Conservation (phyloP, 2,797 vertebrate species). For the Intellagama lesueurii region DNA sequence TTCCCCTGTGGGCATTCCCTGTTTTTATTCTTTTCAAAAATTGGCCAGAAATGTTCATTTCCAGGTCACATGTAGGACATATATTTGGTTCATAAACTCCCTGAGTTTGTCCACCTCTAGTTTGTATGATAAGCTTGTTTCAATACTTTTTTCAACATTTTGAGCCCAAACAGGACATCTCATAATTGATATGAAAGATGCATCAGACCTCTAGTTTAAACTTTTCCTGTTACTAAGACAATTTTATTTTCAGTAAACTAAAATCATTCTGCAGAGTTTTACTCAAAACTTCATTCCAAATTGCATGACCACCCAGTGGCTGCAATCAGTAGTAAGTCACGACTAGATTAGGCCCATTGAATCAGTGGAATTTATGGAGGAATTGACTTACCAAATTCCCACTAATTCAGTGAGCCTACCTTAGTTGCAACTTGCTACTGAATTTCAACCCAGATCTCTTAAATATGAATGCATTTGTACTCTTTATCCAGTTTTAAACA, state of each 20-base stretch:
- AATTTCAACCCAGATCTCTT: neutral
- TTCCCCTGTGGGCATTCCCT: too few relatives aligned
- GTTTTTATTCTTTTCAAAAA: too few relatives aligned
- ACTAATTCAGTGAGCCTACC: too few relatives aligned
- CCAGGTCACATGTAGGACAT: too few relatives aligned
- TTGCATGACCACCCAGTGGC: neutral
- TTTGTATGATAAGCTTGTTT: neutral
- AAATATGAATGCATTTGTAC: neutral
- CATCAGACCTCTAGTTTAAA: neutral
- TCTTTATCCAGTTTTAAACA: neutral
- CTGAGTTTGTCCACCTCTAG: too few relatives aligned
- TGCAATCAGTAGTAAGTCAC: too few relatives aligned
- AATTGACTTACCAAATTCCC: too few relatives aligned
- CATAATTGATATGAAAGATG: neutral
- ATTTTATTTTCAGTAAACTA: constrained; percentile 9
- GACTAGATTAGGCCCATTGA: neutral
- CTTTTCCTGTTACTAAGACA: neutral
- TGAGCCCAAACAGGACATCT: neutral
- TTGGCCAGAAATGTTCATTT: too few relatives aligned
- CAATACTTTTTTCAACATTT: neutral
- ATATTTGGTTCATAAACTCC: too few relatives aligned
- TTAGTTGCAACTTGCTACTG: too few relatives aligned
- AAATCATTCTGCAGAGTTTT: neutral
- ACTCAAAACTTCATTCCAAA: neutral
- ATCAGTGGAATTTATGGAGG: neutral